A percentile compares a stretch with the other conserved stretches of the same genome.
Conservation (phyloP, 2,113 vertebrate species). For the Balaeniceps rex region DNA sequence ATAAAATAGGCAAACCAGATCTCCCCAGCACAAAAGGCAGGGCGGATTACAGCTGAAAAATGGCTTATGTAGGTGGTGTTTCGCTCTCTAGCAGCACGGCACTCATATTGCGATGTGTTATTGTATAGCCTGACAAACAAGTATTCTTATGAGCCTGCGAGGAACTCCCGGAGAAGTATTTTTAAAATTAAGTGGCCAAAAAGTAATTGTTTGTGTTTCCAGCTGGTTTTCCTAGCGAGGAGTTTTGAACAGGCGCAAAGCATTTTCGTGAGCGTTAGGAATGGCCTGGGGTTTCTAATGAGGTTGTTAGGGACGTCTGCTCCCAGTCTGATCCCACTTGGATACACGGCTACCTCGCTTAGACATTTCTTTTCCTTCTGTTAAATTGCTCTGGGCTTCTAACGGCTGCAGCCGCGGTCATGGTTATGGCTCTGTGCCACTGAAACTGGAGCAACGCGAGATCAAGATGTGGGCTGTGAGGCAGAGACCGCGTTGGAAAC, state of each 20-base stretch:
- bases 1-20: not conserved
- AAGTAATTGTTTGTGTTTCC: not conserved
- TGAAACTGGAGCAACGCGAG: not conserved
- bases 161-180: not conserved
- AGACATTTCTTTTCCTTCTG: not conserved
- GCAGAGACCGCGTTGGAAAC: not conserved
- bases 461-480: not conserved
- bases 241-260: not conserved
- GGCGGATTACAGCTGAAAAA: not conserved
- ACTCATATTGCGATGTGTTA: fast-evolving
- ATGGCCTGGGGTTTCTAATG: not conserved
- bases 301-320: not conserved
- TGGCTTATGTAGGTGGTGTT: not conserved
- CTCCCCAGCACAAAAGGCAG: not conserved
- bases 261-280: not conserved
- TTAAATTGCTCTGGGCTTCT: not conserved
- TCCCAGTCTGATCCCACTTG: not conserved
- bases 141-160: not conserved
- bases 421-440: not conserved
- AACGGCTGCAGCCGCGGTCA: too few relatives aligned
- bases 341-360: not conserved
- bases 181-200: not conserved
- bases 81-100: not conserved
- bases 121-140: not conserved
- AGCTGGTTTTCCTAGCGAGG: not conserved